A percentile compares a stretch with the other conserved stretches of the same genome.
These are phyloP conservation scores for Chaetodon trifascialis DNA, from an alignment of 2,113 vertebrate genomes.

Conservation along the genomic window DNA sequence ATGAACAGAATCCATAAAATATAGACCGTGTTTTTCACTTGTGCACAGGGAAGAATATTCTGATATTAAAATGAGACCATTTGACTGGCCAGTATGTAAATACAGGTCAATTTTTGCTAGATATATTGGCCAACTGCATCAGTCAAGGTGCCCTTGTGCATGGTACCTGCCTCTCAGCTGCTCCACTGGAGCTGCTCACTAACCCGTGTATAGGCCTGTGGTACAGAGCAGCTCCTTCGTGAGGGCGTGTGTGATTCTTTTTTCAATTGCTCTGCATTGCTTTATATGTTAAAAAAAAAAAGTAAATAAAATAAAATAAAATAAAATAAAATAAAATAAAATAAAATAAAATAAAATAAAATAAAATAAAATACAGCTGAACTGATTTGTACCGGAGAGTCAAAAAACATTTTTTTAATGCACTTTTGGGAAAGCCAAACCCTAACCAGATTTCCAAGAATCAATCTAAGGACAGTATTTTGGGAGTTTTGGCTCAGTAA, in stretches of 20 bases:
- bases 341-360: too few species aligned
- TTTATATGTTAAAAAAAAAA: conserved; percentile 43
- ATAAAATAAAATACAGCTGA: conserved; percentile 43
- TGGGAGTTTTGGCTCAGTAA: not conserved
- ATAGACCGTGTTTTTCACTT: not conserved
- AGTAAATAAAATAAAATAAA: too few species aligned
- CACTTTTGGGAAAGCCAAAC: conserved; percentile 34
- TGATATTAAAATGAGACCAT: conserved; percentile 1
- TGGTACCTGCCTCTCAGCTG: conserved; percentile 34
- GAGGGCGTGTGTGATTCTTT: conserved; percentile 36
- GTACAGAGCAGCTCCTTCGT: conserved; percentile 29
- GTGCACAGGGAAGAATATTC: not conserved
- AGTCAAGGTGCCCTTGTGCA: conserved; percentile 63
- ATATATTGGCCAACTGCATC: conserved; percentile 18
- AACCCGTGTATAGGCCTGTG: conserved; percentile 7
- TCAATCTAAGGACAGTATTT: conserved; percentile 31
- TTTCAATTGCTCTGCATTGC: conserved; percentile 28
- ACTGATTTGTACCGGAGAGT: conserved; percentile 38
- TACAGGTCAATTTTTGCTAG: not conserved
- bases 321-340: conserved; percentile 44
- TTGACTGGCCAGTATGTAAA: not conserved
- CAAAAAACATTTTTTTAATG: conserved; percentile 25
- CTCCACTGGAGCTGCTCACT: conserved; percentile 44
- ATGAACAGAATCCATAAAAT: not conserved
- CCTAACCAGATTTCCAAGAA: conserved; percentile 18